Conservation (phyloP, 2,797 vertebrate species). For the Oreonectes daqikongensis region DNA sequence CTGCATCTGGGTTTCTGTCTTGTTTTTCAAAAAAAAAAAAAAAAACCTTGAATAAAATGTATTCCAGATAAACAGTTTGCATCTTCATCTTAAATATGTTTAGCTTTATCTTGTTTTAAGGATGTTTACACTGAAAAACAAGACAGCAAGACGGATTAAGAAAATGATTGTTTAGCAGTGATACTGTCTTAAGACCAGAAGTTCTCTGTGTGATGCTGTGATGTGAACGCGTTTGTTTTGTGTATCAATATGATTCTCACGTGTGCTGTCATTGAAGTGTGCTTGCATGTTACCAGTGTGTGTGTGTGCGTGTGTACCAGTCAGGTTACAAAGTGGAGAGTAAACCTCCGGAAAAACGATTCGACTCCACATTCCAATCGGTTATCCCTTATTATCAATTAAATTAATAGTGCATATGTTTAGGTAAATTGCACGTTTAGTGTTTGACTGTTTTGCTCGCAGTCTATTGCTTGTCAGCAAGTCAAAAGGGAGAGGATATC, state of each 20-base stretch:
- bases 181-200: conserved; percentile 10
- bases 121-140: not conserved
- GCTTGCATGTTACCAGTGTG: conserved; percentile 28
- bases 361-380: conserved; percentile 14
- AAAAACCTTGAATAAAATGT: no score
- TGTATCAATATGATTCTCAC: not conserved
- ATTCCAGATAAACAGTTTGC: no score
- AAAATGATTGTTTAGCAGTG: not conserved
- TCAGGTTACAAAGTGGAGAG: not conserved
- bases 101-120: not conserved
- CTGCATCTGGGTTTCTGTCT: not conserved
- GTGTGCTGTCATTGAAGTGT: not conserved
- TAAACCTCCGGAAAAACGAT: not conserved
- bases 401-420: conserved; percentile 75
- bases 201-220: conserved; percentile 13
- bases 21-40: not conserved
- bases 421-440: conserved; percentile 74
- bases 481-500: conserved; percentile 75
- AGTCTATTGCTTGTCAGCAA: conserved; percentile 69
- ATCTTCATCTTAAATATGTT: no score
- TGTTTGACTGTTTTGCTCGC: conserved; percentile 65
- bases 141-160: not conserved
- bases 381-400: conserved; percentile 72
- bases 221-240: not conserved
- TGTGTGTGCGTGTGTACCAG: conserved; percentile 29